Evolutionary conservation across 2,797 vertebrate species (phyloP).

Genomic region (Gila robusta): DNA sequence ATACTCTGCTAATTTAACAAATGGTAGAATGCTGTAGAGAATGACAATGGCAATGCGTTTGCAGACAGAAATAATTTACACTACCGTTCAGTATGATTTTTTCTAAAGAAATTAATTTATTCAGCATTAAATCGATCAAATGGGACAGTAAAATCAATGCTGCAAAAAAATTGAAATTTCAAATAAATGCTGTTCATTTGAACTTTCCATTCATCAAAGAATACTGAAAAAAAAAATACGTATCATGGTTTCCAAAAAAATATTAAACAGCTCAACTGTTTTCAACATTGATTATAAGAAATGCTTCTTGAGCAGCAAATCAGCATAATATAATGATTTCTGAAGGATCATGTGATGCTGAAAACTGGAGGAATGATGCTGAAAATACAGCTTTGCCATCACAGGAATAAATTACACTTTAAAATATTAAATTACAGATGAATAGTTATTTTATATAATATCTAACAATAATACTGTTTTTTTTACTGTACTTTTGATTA

Average conservation of each 20-base stretch:
- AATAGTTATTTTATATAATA: no score
- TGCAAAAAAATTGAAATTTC: not conserved
- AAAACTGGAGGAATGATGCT: no score
- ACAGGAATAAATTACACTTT: no score
- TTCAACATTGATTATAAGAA: not conserved
- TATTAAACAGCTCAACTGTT: not conserved
- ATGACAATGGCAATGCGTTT: not conserved
- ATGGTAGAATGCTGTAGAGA: not conserved
- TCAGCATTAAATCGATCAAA: not conserved
- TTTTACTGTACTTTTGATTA: not conserved
- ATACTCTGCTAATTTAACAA: constrained; percentile 17
- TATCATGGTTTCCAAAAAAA: not conserved
- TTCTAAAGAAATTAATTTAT: not conserved
- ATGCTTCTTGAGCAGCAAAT: not conserved
- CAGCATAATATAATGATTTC: no score
- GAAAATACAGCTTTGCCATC: no score
- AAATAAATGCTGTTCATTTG: not conserved
- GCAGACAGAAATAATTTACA: not conserved
- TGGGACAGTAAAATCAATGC: not conserved
- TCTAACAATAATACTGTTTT: not conserved
- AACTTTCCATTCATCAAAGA: not conserved
- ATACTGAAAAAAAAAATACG: no score
- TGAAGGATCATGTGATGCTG: no score
- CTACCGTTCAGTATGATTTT: not conserved
- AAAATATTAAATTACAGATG: no score